A percentile compares a stretch with the other conserved stretches of the same genome.
Evolutionary conservation across 1,140 invertebrate species (phyloP).

Genomic region (Whitmania pigra): DNA sequence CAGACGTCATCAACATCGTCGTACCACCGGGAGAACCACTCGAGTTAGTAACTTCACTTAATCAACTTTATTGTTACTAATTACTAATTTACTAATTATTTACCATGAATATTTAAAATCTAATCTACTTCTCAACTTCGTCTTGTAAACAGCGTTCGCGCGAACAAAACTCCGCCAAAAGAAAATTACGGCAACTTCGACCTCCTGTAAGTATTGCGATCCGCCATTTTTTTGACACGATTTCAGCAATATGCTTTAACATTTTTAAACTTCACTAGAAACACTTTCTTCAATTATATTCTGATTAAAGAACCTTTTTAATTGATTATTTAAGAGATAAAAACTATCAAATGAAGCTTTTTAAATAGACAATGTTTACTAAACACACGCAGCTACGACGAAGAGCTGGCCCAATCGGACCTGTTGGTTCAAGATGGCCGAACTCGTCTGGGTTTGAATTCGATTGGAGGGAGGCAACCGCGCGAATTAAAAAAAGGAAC

Average conservation of each 20-base stretch:
- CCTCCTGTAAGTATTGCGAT: conserved; percentile 61
- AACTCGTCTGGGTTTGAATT: conserved; percentile 28
- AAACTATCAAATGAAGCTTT: too few relatives aligned
- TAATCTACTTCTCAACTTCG: conserved; percentile 18
- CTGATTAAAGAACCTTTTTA: too few relatives aligned
- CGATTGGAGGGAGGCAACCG: not conserved
- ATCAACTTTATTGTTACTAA: not conserved
- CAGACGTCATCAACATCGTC: conserved; percentile 82
- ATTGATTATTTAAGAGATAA: too few relatives aligned
- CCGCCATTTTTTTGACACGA: not conserved
- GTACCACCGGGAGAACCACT: conserved; percentile 74
- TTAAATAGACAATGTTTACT: too few relatives aligned
- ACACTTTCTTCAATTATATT: not conserved
- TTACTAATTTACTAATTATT: not conserved
- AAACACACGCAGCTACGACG: too few relatives aligned
- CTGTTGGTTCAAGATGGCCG: conserved; percentile 31
- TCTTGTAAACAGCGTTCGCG: conserved; percentile 55
- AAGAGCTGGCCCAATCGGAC: conserved; percentile 38
- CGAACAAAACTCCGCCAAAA: conserved; percentile 70
- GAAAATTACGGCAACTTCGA: conserved; percentile 78
- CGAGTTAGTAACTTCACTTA: conserved; percentile 44
- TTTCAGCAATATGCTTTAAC: not conserved
- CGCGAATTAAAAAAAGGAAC: not conserved
- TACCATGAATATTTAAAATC: conserved; percentile 13
- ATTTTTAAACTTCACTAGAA: not conserved